Conservation (phyloP, 2,888 invertebrate genomes). For the Tenthredo scrophulariae region DNA sequence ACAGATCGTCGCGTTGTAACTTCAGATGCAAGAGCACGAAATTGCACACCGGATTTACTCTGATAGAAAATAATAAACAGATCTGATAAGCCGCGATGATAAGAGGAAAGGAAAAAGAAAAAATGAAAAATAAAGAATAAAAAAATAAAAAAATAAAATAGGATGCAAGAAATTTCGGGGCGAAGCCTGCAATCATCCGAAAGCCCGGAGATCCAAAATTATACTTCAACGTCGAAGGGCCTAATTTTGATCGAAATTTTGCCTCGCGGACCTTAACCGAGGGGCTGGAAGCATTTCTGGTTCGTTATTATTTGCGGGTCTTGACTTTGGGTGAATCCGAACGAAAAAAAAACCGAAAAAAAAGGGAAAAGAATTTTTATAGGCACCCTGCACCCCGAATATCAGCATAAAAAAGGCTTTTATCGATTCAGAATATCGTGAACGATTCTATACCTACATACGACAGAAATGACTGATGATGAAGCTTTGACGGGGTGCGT, state of each 20-base stretch:
- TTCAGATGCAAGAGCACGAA: constrained; percentile 44
- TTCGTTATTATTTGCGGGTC: not conserved
- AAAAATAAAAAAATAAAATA: not conserved
- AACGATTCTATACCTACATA: not conserved
- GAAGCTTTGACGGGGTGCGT: constrained; percentile 49
- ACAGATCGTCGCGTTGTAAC: constrained; percentile 15
- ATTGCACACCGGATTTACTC: constrained; percentile 37
- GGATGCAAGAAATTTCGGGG: not conserved
- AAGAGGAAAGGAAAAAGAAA: not conserved
- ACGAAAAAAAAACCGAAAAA: not conserved
- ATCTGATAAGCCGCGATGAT: not conserved
- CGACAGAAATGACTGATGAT: constrained; percentile 53
- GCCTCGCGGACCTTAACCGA: too few species aligned
- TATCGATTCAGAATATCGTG: constrained; percentile 5
- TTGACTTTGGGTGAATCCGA: not conserved
- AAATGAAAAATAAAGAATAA: not conserved
- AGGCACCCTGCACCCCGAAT: not conserved
- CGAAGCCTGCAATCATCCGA: not conserved
- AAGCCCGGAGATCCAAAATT: not conserved
- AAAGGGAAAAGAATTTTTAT: not conserved
- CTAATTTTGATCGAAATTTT: too few species aligned
- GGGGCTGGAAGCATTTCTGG: too few species aligned
- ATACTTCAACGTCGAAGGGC: too few species aligned
- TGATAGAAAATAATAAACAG: not conserved
- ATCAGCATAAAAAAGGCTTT: constrained; percentile 2